phyloP scores from a whole-genome alignment of 2,888 invertebrate genomes.

The Trachelus troglodyta region DNA sequence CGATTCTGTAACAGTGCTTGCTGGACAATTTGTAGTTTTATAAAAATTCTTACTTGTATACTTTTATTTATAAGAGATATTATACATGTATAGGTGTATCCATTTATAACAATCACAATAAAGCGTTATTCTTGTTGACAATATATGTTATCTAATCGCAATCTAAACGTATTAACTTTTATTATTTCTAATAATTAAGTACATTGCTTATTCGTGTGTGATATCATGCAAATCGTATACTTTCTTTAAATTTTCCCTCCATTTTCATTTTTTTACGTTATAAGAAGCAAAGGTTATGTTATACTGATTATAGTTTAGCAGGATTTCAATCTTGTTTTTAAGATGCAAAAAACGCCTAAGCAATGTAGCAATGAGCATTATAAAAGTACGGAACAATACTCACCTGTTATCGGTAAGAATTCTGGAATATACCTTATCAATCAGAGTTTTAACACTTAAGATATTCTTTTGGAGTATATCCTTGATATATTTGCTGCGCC shows the following conservation, averaged over 20 bases:
- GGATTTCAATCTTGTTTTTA: background rate
- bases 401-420: slow-evolving; percentile 35
- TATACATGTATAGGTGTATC: background rate
- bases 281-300: background rate
- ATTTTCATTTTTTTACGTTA: background rate
- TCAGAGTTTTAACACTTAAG: background rate
- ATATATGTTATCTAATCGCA: background rate
- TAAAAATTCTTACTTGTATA: background rate
- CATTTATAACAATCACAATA: background rate
- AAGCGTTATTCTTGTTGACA: background rate
- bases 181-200: too few relatives aligned
- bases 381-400: slow-evolving; percentile 27
- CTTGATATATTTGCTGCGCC: background rate
- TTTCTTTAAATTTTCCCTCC: background rate
- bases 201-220: background rate
- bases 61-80: background rate
- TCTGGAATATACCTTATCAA: background rate
- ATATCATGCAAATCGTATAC: background rate
- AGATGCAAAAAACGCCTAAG: slow-evolving; percentile 20
- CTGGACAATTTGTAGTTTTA: background rate
- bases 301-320: background rate
- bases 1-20: background rate
- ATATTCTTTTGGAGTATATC: background rate
- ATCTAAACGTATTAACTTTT: background rate
- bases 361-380: background rate